Conservation (phyloP, 2,888 invertebrate species). For the Pomacea canaliculata region DNA sequence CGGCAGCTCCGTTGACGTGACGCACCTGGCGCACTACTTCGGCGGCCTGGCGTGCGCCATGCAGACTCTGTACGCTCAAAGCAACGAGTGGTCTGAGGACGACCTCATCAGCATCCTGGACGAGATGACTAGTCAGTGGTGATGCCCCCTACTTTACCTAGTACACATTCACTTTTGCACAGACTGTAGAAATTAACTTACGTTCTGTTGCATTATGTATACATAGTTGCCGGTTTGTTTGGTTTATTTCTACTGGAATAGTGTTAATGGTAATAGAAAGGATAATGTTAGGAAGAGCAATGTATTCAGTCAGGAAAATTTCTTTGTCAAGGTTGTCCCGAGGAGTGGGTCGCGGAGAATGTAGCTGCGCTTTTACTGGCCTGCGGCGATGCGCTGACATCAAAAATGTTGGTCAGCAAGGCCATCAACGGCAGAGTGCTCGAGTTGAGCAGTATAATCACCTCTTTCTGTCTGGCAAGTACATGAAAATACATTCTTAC, state of each 20-base stretch:
- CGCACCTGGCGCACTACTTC: slow-evolving; percentile 58
- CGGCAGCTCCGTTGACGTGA: slow-evolving; percentile 58
- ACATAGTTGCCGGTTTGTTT: no score
- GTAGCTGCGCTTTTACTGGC: slow-evolving; percentile 63
- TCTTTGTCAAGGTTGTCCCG: slow-evolving; percentile 44
- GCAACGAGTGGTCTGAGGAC: slow-evolving; percentile 66
- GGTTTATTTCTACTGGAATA: no score
- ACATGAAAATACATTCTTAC: background rate
- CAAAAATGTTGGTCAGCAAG: slow-evolving; percentile 65
- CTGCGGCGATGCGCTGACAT: slow-evolving; percentile 64
- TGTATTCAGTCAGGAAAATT: no score
- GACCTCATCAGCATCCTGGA: slow-evolving; percentile 66
- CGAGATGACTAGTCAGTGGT: slow-evolving; percentile 65
- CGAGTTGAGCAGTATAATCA: slow-evolving; percentile 64
- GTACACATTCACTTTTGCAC: no score
- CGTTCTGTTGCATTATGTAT: no score
- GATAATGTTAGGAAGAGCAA: no score
- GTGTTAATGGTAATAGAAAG: no score
- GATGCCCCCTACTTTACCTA: no score
- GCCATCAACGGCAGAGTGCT: slow-evolving; percentile 67
- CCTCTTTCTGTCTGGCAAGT: slow-evolving; percentile 66
- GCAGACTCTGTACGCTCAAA: slow-evolving; percentile 58
- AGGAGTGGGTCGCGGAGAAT: slow-evolving; percentile 68
- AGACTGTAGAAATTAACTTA: no score
- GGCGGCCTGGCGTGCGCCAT: slow-evolving; percentile 63